Evolutionary conservation across 2,797 vertebrate species (phyloP), one percentile per base, ranked within the genome.

Genomic region (Sebastiscus tertius): DNA sequence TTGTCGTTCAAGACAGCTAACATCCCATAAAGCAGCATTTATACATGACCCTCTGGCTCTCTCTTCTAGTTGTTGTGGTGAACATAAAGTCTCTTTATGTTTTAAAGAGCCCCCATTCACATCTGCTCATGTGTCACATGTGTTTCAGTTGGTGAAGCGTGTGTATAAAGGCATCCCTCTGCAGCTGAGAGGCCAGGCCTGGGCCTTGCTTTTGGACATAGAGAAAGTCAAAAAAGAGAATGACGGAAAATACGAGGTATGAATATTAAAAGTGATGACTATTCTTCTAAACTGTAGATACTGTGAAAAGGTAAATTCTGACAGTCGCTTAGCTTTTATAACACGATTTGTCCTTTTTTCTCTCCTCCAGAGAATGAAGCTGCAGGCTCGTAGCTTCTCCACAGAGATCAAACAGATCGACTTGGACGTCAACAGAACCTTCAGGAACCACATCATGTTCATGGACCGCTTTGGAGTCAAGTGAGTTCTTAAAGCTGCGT

Each of bases 381-480:
- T 93, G 67, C 97, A 97, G 92, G 97, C 97, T 1, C 96, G 95
- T 55, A 91, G 82, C 77, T 96, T 95, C 89, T 98, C 97, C 1
- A 92, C 97, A 0, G 98, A 99, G 91, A 97, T 99, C 92, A 98
- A 97, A 87, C 98, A 99, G 93, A 99, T 99, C 4, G 98, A 99
- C 87, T 81, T 99, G 34, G 98, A 99, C 0, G 97, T 98, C 67
- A 98, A 98, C 93, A 95, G 98, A 80, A 99, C 98, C 65, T 99
- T 99, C 92, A 96, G 97, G 75, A 98, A 98, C 93, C 97, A 99
- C 89, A 97, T 98, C 91, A 99, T 99, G 97, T 99, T 99, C 83
- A 97, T 94, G 94, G 97, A 99, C 67, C 97, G 98, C 87, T 98
- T 97, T 1, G 98, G 97, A 87, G 96, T 99, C 85, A 98, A 97